Conservation (phyloP, 2,797 vertebrate genomes). For the Calcarius lapponicus region DNA sequence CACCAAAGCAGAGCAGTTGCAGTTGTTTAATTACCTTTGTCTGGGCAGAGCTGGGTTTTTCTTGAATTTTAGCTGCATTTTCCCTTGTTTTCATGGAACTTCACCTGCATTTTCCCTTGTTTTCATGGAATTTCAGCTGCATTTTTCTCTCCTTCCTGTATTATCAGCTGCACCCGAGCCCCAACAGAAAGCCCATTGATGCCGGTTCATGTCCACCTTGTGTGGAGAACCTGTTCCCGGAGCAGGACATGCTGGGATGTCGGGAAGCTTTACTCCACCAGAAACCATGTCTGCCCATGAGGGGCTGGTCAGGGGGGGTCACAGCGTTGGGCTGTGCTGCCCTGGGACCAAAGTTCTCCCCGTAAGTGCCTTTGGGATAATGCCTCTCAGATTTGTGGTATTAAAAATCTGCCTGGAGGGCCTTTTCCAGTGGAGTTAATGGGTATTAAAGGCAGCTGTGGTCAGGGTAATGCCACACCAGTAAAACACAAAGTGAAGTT, state of each 20-base stretch:
- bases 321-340: not conserved
- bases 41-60: not conserved
- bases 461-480: not conserved
- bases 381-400: not conserved
- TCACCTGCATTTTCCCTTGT: not conserved
- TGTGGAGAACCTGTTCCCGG: not conserved
- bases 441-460: not conserved
- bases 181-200: rapidly evolving
- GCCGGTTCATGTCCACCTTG: not conserved
- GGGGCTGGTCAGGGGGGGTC: rapidly evolving
- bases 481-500: not conserved
- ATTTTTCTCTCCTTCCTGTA: not conserved
- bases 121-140: not conserved
- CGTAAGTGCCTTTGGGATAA: not conserved
- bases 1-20: not conserved
- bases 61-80: not conserved
- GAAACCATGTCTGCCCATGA: rapidly evolving
- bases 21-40: not conserved
- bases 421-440: not conserved
- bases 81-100: not conserved
- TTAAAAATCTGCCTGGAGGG: not conserved
- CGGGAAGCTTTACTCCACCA: not conserved
- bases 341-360: not conserved
- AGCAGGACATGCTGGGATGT: not conserved
- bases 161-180: not conserved